A percentile compares a stretch with the other conserved stretches of the same genome.
Conservation (phyloP, 2,797 vertebrate genomes). For the Intellagama lesueurii region DNA sequence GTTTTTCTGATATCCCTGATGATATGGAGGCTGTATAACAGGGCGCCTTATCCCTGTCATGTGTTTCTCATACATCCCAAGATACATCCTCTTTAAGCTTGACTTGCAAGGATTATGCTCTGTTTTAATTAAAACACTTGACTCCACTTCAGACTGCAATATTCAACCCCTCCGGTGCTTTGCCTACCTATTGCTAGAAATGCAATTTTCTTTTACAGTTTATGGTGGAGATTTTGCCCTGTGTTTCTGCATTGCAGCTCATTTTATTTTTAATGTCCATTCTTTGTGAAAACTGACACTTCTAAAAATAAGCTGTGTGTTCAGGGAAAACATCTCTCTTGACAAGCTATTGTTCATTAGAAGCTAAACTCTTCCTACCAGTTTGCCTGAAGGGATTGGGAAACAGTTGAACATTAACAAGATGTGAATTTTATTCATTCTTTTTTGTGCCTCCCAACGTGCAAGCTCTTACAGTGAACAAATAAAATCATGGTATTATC, state of each 20-base stretch:
- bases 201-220: not conserved
- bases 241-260: not conserved
- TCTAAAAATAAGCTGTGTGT: not conserved
- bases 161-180: not conserved
- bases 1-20: not conserved
- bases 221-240: not conserved
- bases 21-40: not conserved
- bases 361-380: not conserved
- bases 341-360: not conserved
- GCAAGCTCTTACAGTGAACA: not conserved
- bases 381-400: conserved; percentile 9
- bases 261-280: conserved; percentile 2
- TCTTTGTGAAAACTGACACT: conserved; percentile 15
- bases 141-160: conserved; percentile 13
- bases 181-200: not conserved
- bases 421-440: conserved; percentile 17
- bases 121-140: conserved; percentile 25
- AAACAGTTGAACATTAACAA: conserved; percentile 8
- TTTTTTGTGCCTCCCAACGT: not conserved
- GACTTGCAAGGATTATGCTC: not conserved
- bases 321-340: not conserved
- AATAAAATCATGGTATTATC: not conserved
- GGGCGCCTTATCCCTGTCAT: not conserved
- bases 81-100: not conserved
- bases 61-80: not conserved